Percentiles rank a stretch among this genome's conserved stretches.
phyloP scores from a whole-genome alignment of 1,140 invertebrate genomes.

The Ceratosolen solmsi region DNA sequence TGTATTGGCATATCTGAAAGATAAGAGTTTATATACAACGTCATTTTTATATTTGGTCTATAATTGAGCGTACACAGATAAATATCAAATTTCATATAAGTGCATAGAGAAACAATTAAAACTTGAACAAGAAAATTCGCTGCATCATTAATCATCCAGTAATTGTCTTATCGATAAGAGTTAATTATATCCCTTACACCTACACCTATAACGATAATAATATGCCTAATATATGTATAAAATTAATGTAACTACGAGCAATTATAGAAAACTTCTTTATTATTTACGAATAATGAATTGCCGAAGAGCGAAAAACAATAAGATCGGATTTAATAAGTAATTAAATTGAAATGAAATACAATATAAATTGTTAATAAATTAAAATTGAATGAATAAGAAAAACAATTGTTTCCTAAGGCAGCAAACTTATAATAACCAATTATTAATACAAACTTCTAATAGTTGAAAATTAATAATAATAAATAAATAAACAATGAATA shows the following conservation, averaged over 20 bases:
- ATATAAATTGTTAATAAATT: no score
- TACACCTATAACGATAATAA: neutral
- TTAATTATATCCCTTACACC: neutral
- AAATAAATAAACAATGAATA: conserved; percentile 14
- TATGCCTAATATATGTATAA: neutral
- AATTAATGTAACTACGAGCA: neutral
- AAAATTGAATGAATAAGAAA: neutral
- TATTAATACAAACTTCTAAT: neutral
- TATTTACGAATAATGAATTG: neutral
- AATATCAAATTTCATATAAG: neutral
- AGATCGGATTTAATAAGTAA: no score
- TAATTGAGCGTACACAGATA: neutral
- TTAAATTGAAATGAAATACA: neutral
- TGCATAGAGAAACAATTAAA: neutral
- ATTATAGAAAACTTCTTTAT: neutral
- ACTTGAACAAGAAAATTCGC: neutral
- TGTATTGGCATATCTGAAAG: no score
- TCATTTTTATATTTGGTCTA: no score
- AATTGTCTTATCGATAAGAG: neutral
- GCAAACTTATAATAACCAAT: neutral
- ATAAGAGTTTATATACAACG: no score
- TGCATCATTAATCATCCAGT: neutral
- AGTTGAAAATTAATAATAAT: neutral
- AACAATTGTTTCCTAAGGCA: neutral
- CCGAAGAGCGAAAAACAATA: neutral